Percentiles rank a stretch among this genome's conserved stretches.
Evolutionary conservation across 2,113 vertebrate genomes (phyloP).

Genomic region (Mormyrus iriodes): DNA sequence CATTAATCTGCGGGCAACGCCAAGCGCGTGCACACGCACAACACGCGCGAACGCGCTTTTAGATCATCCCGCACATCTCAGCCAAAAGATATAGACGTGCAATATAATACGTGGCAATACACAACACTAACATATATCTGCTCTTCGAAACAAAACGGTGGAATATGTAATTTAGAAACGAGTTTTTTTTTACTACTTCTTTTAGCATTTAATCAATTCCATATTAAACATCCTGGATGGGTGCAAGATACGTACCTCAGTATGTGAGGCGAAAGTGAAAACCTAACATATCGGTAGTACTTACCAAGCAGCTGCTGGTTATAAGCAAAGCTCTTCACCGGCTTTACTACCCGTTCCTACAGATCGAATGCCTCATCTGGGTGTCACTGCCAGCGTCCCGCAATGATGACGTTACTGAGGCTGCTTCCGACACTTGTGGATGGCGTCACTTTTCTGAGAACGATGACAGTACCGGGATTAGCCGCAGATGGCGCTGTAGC

Average conservation of each 20-base stretch:
- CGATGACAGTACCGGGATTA: background rate
- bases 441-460: background rate
- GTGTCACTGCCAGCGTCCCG: background rate
- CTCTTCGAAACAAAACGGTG: background rate
- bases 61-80: background rate
- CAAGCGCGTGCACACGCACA: background rate
- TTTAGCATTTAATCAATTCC: background rate
- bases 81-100: background rate
- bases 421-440: background rate
- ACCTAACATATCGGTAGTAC: background rate
- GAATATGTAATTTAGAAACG: background rate
- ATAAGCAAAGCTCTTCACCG: background rate
- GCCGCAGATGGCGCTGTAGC: background rate
- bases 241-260: background rate
- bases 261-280: background rate
- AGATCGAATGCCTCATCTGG: background rate
- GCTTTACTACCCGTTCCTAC: background rate
- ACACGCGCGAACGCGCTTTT: background rate
- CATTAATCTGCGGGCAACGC: background rate
- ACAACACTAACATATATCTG: background rate
- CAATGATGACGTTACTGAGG: background rate
- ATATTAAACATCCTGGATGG: background rate
- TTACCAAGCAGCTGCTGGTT: background rate
- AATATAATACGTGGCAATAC: background rate
- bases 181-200: background rate